phyloP scores from a whole-genome alignment of 2,797 vertebrate genomes.

The Lutjanus campechanus region DNA sequence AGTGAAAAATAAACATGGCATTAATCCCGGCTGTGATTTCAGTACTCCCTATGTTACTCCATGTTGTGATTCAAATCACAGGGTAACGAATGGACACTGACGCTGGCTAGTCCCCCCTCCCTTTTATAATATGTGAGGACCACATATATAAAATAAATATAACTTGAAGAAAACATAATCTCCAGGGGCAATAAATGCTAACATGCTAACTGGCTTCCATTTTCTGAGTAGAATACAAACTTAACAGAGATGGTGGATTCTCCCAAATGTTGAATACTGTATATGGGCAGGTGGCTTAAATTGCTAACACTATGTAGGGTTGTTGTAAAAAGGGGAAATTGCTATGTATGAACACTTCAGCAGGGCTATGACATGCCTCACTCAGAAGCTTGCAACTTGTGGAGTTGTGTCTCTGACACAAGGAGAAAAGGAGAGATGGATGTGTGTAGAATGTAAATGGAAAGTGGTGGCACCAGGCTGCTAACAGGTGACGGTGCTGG shows the following conservation, averaged over 20 bases:
- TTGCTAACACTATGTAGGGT: neutral
- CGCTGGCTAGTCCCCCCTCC: no score
- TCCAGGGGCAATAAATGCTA: no score
- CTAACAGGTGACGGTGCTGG: slow-evolving; percentile 84
- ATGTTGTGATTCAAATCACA: neutral
- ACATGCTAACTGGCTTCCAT: neutral
- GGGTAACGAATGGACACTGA: neutral
- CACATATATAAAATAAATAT: no score
- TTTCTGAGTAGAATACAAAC: neutral
- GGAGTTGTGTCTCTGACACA: neutral
- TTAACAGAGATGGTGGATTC: neutral
- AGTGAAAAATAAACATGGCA: neutral
- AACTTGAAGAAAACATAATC: no score
- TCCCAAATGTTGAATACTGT: neutral
- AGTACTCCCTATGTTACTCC: neutral
- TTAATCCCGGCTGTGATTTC: neutral
- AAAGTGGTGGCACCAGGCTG: slow-evolving; percentile 26
- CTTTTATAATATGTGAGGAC: neutral
- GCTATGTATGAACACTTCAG: neutral
- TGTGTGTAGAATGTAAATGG: slow-evolving; percentile 38
- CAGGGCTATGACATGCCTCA: neutral
- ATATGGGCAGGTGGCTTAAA: neutral
- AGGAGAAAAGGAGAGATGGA: slow-evolving; percentile 2
- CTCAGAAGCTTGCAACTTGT: neutral
- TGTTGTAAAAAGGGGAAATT: neutral